Conservation (phyloP, 2,888 invertebrate species). For the Callimorpha dominula region DNA sequence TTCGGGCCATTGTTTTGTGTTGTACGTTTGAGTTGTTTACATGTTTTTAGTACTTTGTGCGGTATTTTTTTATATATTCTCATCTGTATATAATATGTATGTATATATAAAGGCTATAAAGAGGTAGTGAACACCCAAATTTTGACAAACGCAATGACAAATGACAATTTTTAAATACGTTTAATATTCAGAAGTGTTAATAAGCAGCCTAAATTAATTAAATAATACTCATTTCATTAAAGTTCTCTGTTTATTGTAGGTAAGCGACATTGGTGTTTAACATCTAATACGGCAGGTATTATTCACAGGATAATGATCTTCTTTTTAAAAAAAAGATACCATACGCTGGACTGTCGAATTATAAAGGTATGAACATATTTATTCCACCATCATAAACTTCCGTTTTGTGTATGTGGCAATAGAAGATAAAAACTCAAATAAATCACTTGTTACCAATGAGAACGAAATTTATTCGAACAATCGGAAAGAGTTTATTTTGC, state of each 20-base stretch:
- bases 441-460: conserved; percentile 6
- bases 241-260: not conserved
- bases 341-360: not conserved
- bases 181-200: not conserved
- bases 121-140: not conserved
- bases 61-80: not conserved
- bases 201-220: not conserved
- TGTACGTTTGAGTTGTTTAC: not conserved
- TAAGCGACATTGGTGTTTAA: not conserved
- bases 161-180: too few species aligned
- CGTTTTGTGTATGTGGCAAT: not conserved
- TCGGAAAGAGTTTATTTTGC: not conserved
- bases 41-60: not conserved
- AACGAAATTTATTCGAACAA: not conserved
- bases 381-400: not conserved
- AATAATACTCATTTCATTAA: not conserved
- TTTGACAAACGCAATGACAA: not conserved
- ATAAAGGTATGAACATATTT: not conserved
- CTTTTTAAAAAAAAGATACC: not conserved
- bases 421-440: not conserved
- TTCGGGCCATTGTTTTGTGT: conserved; percentile 16
- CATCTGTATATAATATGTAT: too few species aligned
- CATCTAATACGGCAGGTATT: too few species aligned
- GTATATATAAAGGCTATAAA: not conserved
- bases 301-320: not conserved